Conservation (phyloP, 1,140 invertebrate species). For the Elysia chlorotica region DNA sequence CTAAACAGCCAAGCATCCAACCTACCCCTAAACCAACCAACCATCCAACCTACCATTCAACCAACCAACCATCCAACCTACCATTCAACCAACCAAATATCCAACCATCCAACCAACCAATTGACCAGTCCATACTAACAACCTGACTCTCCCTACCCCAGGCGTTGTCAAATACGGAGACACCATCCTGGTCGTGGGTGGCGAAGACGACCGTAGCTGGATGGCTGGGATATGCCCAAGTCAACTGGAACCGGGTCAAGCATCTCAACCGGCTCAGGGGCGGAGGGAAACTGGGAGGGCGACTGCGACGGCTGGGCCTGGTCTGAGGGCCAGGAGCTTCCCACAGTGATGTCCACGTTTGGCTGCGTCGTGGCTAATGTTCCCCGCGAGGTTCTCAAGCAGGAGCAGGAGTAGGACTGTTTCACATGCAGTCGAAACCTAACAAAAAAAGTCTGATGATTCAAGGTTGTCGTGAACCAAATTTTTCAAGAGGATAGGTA, state of each 20-base stretch:
- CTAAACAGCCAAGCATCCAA: too few relatives aligned
- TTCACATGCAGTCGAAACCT: too few relatives aligned
- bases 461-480: not conserved
- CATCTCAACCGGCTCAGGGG: too few relatives aligned
- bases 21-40: too few relatives aligned
- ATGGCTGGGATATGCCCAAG: conserved; percentile 58
- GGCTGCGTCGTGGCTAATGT: conserved; percentile 59
- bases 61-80: too few relatives aligned
- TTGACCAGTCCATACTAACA: too few relatives aligned
- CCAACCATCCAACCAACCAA: too few relatives aligned
- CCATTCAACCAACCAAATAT: too few relatives aligned
- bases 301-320: conserved; percentile 46
- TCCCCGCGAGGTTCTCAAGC: conserved; percentile 38
- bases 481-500: not conserved
- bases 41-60: too few relatives aligned
- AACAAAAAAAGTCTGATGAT: not conserved
- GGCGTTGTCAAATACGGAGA: conserved; percentile 56
- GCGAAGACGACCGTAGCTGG: conserved; percentile 60
- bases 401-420: too few relatives aligned
- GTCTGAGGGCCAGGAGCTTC: conserved; percentile 54
- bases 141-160: too few relatives aligned
- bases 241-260: too few relatives aligned
- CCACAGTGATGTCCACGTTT: conserved; percentile 58
- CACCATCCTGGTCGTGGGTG: conserved; percentile 54
- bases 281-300: conserved; percentile 42